phyloP scores from a whole-genome alignment of 2,797 vertebrate genomes.

The Tolypeutes matacus region DNA sequence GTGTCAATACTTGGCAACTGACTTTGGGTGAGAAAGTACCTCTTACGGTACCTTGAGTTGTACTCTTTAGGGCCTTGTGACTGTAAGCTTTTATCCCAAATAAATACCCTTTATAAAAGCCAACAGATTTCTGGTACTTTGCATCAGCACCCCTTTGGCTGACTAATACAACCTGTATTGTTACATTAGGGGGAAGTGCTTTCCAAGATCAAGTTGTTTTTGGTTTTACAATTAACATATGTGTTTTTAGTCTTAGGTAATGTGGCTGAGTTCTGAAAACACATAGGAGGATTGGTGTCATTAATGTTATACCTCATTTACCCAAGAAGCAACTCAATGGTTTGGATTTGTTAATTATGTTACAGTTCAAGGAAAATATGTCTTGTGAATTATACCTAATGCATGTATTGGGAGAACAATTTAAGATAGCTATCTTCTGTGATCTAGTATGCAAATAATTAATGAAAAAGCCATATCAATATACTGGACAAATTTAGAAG shows the following conservation, averaged over 20 bases:
- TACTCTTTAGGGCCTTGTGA: too few relatives aligned
- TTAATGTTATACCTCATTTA: neutral
- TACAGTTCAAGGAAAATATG: neutral
- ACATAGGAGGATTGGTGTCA: neutral
- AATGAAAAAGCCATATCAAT: neutral
- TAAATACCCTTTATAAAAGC: too few relatives aligned
- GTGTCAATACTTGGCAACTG: too few relatives aligned
- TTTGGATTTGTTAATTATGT: neutral
- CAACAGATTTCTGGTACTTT: too few relatives aligned
- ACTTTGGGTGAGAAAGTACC: too few relatives aligned
- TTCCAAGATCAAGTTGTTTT: neutral
- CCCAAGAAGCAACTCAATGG: neutral
- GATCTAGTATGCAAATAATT: neutral
- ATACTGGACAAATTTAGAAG: conserved; percentile 57
- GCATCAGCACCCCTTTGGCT: too few relatives aligned
- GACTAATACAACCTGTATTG: neutral
- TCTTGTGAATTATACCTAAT: conserved; percentile 22
- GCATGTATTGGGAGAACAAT: neutral
- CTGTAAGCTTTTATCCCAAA: too few relatives aligned
- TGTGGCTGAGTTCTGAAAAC: neutral
- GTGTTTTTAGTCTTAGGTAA: conserved; percentile 4
- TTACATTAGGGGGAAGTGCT: neutral
- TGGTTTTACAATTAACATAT: neutral
- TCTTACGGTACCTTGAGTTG: too few relatives aligned
- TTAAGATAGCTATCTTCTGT: neutral